Evolutionary conservation across 2,797 vertebrate genomes (phyloP), one percentile per base, ranked within the genome.

Genomic region (Heteromormyrus szaboi): DNA sequence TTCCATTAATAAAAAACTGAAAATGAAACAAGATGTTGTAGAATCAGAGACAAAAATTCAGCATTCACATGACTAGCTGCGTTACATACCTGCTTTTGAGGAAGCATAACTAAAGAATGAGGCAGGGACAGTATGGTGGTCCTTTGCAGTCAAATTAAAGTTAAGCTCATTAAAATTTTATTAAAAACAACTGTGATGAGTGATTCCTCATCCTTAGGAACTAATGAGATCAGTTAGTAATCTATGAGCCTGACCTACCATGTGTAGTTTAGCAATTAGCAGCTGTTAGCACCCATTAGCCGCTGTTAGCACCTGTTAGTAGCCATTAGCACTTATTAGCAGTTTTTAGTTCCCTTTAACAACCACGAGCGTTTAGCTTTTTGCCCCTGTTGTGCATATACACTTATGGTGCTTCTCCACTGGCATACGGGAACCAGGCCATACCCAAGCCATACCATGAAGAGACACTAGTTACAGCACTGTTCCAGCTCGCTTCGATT

Each of bases 261-360:
- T n/a, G 17, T 79, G 37, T 79, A 79, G 72, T n/a, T 79, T 79
- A 79, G 72, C 19, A 41, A 79, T 79, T 79, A 79, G 72, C 72
- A 44, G 72, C 37, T 76, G 72, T 76, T 76, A 76, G 72, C 72
- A 79, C 72, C 72, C 17, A 44, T 79, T 79, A 79, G 72, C 37
- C 2, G 2, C 37, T 44, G 33, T 17, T 79, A 79, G 29, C 72
- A 79, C 33, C 14, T 19, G 5, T 44, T 79, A 44, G 72, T n/a
- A 79, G 7, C 72, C 6, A n/a, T 44, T 44, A 79, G 72, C 14
- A 44, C 14, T n/a, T 79, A n/a, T 44, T 44, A 79, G 72, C 72
- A 72, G 29, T 25, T 79, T 79, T 79, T 79, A 44, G 65, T 33
- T 72, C 29, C 29, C 4, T 33, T 37, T 72, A 37, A 12, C 3